Evolutionary conservation across 1,140 invertebrate genomes (phyloP).

Genomic region (Bombus superbus): DNA sequence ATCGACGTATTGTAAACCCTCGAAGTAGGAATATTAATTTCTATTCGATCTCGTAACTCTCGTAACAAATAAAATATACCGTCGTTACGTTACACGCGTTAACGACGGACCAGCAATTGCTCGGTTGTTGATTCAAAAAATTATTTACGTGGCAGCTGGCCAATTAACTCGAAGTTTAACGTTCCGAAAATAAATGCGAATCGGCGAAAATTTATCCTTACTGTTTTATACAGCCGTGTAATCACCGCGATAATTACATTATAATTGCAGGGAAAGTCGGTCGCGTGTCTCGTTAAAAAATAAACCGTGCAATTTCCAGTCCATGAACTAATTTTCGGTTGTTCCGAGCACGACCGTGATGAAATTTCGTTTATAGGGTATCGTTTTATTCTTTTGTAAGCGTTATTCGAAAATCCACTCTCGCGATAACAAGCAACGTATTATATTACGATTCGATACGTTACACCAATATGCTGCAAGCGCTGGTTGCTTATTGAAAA

Average conservation of each 20-base stretch:
- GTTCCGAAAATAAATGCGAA: constrained; percentile 35
- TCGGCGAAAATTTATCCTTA: constrained; percentile 45
- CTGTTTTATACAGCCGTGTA: constrained; percentile 34
- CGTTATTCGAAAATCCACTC: not conserved
- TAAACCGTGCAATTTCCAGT: constrained; percentile 12
- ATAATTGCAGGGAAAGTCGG: constrained; percentile 34
- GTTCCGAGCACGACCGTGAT: not conserved
- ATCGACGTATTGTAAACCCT: too few species aligned
- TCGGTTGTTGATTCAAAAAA: constrained; percentile 2
- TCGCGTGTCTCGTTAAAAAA: not conserved
- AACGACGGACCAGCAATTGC: not conserved
- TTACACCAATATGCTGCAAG: not conserved
- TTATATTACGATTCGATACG: not conserved
- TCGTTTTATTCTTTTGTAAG: not conserved
- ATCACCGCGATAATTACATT: constrained; percentile 44
- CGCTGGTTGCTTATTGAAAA: not conserved
- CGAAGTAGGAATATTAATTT: too few species aligned
- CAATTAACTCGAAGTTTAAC: constrained; percentile 40
- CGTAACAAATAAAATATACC: not conserved
- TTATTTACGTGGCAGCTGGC: constrained; percentile 6
- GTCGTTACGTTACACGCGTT: not conserved
- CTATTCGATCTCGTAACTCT: not conserved
- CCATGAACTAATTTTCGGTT: constrained; percentile 6
- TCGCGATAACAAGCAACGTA: not conserved
- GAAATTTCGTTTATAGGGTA: constrained; percentile 1